phyloP scores from a whole-genome alignment of 2,113 vertebrate genomes.

The Camelus dromedarius region DNA sequence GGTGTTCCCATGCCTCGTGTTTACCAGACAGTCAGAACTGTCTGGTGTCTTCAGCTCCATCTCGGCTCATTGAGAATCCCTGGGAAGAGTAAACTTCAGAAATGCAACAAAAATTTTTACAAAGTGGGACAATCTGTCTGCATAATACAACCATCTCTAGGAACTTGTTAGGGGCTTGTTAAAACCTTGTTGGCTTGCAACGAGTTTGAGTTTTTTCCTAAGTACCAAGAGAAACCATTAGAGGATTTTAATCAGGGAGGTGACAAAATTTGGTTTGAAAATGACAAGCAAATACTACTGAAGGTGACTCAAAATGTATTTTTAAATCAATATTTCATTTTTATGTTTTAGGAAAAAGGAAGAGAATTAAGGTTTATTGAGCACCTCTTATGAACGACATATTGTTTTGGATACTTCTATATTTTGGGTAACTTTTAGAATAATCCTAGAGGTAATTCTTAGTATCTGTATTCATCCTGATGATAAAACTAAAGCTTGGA shows the following conservation, averaged over 20 bases:
- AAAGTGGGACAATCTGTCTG: not conserved
- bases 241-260: not conserved
- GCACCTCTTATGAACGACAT: not conserved
- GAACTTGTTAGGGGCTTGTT: not conserved
- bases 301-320: not conserved
- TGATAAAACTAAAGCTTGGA: constrained; percentile 19
- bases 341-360: not conserved
- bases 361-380: not conserved
- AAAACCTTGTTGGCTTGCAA: not conserved
- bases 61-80: not conserved
- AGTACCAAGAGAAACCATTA: not conserved
- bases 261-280: constrained; percentile 18
- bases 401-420: not conserved
- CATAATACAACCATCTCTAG: not conserved
- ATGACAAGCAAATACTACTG: not conserved
- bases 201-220: not conserved
- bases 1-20: not conserved
- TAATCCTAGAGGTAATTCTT: not conserved
- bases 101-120: not conserved
- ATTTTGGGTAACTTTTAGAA: not conserved
- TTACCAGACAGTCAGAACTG: not conserved
- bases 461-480: not conserved
- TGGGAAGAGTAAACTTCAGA: not conserved
- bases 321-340: constrained; percentile 6
- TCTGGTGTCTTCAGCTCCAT: not conserved